Evolutionary conservation across 2,888 invertebrate species (phyloP).

Genomic region (Deilephila elpenor): DNA sequence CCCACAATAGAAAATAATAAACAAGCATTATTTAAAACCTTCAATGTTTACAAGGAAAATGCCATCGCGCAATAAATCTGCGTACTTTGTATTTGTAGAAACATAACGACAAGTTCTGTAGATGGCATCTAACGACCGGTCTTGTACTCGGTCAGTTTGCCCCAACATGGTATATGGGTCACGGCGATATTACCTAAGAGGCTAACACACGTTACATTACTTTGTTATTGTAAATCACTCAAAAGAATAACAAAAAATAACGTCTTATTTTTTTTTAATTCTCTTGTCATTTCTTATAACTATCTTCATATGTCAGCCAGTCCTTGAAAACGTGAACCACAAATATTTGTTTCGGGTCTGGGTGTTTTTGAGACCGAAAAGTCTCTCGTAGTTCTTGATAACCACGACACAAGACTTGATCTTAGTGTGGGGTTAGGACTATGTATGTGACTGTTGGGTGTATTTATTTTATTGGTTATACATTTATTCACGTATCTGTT

Average conservation of each 20-base stretch:
- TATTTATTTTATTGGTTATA: too few species aligned
- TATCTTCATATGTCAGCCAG: too few species aligned
- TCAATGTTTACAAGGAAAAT: conserved; percentile 14
- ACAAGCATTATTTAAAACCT: background rate
- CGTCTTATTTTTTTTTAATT: too few species aligned
- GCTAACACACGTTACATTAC: background rate
- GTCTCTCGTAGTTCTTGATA: too few species aligned
- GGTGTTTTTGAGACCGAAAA: too few species aligned
- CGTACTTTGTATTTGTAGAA: background rate
- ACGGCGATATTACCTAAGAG: conserved; percentile 4
- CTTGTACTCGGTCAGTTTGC: conserved; percentile 8
- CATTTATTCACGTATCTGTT: too few species aligned
- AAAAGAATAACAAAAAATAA: background rate
- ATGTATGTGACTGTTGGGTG: too few species aligned
- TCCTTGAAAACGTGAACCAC: too few species aligned
- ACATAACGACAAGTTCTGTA: conserved; percentile 2
- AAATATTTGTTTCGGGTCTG: too few species aligned
- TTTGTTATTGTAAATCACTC: background rate
- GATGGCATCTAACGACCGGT: conserved; percentile 9
- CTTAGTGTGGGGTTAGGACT: too few species aligned
- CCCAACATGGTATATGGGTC: conserved; percentile 26
- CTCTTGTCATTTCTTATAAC: too few species aligned
- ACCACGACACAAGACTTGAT: too few species aligned
- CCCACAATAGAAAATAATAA: background rate
- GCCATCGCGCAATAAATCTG: conserved; percentile 12